These are phyloP conservation scores for Aphelocoma californica DNA, from an alignment of 2,797 vertebrate genomes.

Conservation along the genomic window DNA sequence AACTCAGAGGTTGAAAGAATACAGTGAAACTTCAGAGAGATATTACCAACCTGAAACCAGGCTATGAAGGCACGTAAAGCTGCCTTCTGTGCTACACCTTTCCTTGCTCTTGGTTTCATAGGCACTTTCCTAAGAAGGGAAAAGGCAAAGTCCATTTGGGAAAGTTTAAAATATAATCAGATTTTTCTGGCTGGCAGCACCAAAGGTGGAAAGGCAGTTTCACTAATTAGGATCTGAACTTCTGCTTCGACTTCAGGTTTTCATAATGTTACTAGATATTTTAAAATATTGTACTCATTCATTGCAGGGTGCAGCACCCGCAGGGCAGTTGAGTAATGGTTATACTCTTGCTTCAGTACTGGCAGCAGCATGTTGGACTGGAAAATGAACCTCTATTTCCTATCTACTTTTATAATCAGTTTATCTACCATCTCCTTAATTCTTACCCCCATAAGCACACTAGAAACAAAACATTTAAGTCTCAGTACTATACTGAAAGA, in stretches of 20 bases:
- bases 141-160: background rate
- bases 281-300: slow-evolving; percentile 34
- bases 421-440: slow-evolving; percentile 47
- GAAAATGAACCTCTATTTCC: slow-evolving; percentile 55
- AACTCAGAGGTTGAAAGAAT: slow-evolving; percentile 6
- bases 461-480: slow-evolving; percentile 20
- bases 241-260: slow-evolving; percentile 6
- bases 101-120: background rate
- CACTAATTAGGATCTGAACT: slow-evolving; percentile 50
- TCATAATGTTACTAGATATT: slow-evolving; percentile 24
- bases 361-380: slow-evolving; percentile 56
- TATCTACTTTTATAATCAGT: slow-evolving; percentile 56
- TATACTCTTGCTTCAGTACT: slow-evolving; percentile 48
- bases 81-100: background rate
- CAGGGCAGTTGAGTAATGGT: slow-evolving; percentile 63
- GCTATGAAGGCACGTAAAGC: background rate
- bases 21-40: background rate
- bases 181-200: slow-evolving; percentile 8
- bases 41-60: background rate
- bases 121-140: background rate
- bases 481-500: background rate
- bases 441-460: background rate
- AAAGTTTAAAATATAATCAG: slow-evolving; percentile 16
- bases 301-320: slow-evolving; percentile 45
- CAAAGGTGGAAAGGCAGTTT: slow-evolving; percentile 12